Evolutionary conservation across 2,113 vertebrate genomes (phyloP).

Genomic region (Dromiciops gliroides): DNA sequence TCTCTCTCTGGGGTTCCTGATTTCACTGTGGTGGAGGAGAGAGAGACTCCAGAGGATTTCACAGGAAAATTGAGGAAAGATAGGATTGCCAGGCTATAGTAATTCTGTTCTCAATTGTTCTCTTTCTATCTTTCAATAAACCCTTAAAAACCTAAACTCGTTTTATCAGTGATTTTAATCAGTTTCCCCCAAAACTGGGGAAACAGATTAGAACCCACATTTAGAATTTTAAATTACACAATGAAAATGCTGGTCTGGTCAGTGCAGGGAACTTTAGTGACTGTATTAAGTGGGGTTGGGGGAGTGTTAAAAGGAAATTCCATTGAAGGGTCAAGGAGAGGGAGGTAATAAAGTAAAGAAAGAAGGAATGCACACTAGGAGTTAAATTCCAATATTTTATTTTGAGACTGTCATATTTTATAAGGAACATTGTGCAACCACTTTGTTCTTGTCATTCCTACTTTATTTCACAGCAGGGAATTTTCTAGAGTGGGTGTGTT

Average conservation of each 20-base stretch:
- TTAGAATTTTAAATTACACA: too few relatives aligned
- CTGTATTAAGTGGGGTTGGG: neutral
- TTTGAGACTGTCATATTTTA: neutral
- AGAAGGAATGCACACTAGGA: neutral
- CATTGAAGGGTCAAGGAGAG: neutral
- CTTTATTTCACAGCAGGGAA: neutral
- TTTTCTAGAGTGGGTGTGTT: neutral
- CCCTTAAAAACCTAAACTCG: too few relatives aligned
- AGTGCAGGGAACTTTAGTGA: conserved; percentile 1
- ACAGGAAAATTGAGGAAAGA: too few relatives aligned
- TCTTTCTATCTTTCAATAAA: too few relatives aligned
- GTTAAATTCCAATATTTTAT: conserved; percentile 23
- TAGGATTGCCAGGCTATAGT: too few relatives aligned
- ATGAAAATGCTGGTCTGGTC: neutral
- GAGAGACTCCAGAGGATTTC: too few relatives aligned
- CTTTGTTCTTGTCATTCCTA: neutral
- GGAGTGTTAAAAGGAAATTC: neutral
- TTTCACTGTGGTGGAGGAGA: too few relatives aligned
- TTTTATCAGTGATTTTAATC: too few relatives aligned
- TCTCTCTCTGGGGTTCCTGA: too few relatives aligned
- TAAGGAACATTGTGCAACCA: conserved; percentile 11
- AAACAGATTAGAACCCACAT: too few relatives aligned
- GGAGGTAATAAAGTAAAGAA: neutral
- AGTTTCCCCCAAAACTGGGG: too few relatives aligned
- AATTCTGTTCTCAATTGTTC: too few relatives aligned